Percentiles rank a stretch among this genome's conserved stretches.
These are phyloP conservation scores for Lasioglossum figueresi DNA, from an alignment of 2,888 invertebrate species.

Conservation along the genomic window DNA sequence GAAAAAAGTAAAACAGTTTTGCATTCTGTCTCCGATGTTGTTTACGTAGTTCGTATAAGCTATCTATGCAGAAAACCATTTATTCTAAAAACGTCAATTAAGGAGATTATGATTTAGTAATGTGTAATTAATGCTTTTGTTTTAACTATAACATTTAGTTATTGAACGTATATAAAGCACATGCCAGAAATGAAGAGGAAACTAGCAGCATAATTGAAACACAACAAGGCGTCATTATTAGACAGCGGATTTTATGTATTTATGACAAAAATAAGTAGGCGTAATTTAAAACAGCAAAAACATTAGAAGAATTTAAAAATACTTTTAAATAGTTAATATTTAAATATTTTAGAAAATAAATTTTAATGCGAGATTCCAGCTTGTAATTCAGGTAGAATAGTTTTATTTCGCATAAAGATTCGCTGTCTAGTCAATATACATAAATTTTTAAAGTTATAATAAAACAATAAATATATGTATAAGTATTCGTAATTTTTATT, in stretches of 20 bases:
- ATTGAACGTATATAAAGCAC: conserved; percentile 25
- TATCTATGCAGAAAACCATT: conserved; percentile 54
- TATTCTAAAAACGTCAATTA: conserved; percentile 75
- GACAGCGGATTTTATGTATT: no score
- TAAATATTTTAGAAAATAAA: no score
- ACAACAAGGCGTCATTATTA: conserved; percentile 29
- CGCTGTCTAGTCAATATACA: conserved; percentile 12
- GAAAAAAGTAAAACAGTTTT: conserved; percentile 44
- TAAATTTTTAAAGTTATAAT: conserved; percentile 53
- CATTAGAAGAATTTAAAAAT: no score
- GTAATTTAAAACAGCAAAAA: no score
- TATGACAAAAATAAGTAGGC: no score
- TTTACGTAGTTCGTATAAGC: conserved; percentile 43
- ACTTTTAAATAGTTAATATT: no score
- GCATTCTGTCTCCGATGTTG: conserved; percentile 34
- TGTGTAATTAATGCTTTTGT: conserved; percentile 24
- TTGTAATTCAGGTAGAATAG: no score
- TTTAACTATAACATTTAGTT: conserved; percentile 32
- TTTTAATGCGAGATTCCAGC: no score
- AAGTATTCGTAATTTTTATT: conserved; percentile 18
- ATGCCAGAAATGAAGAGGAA: conserved; percentile 4
- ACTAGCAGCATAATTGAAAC: conserved; percentile 24
- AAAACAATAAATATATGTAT: conserved; percentile 25
- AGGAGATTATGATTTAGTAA: conserved; percentile 40
- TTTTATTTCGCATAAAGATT: no score